Conservation (phyloP, 2,113 vertebrate genomes). For the Alligator sinensis region DNA sequence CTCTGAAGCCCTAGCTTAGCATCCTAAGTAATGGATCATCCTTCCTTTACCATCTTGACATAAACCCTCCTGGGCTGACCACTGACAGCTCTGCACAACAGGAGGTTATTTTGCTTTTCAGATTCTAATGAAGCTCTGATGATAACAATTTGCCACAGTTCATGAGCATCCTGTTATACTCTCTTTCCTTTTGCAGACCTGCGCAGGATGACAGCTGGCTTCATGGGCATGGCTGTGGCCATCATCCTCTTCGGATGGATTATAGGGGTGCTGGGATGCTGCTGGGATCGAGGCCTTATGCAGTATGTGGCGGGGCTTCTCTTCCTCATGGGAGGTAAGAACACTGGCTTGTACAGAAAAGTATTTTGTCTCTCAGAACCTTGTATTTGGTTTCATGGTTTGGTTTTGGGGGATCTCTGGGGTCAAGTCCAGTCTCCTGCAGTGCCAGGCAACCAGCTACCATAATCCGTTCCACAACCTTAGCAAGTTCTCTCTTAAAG, state of each 20-base stretch:
- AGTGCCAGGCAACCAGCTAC: neutral
- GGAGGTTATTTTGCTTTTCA: neutral
- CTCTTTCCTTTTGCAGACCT: conserved; percentile 82
- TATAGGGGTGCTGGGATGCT: conserved; percentile 95
- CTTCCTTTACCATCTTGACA: neutral
- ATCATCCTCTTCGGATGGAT: conserved; percentile 98
- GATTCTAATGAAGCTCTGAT: neutral
- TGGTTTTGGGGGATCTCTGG: neutral
- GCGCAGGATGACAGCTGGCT: conserved; percentile 97
- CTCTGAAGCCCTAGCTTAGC: neutral
- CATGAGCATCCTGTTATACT: neutral
- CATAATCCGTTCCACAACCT: neutral
- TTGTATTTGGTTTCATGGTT: neutral
- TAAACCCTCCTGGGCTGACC: neutral
- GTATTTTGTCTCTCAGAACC: neutral
- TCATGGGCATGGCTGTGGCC: conserved; percentile 99
- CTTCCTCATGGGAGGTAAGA: conserved; percentile 99
- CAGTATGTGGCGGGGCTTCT: conserved; percentile 98
- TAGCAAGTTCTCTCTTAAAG: neutral
- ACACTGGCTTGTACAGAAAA: neutral
- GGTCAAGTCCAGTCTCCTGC: neutral
- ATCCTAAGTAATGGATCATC: neutral
- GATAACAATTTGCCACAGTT: neutral
- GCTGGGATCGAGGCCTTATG: conserved; percentile 98
- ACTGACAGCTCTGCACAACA: neutral